Evolutionary conservation across 1,140 invertebrate species (phyloP), one percentile per base, ranked within the genome.

Genomic region (Drosophila lacteicornis): DNA sequence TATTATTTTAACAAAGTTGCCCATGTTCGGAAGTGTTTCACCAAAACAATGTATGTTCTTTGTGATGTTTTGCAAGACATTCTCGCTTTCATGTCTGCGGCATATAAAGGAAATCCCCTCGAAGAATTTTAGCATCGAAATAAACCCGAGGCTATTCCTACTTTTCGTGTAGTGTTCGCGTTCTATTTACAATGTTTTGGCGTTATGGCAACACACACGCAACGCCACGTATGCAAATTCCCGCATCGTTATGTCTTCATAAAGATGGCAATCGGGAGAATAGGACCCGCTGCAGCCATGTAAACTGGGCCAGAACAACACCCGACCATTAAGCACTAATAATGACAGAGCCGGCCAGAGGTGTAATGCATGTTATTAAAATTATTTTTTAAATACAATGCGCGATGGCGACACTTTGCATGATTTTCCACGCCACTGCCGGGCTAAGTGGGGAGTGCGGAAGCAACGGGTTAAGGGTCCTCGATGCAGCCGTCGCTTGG

Each of bases 241-340:
- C 59, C 30, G 67, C 75, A 78, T 73, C 80, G 84, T 85, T 88
- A 91, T 91, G 88, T 91, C 88, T 91, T 91, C 88, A 91, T 91
- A 91, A 91, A 91, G 81, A 80, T 87, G 73, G 77, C 85, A 87
- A 91, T 91, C 79, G 46, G 68, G 45, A 13, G 53, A 19, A 67
- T 68, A 67, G 79, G 75, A 81, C 62, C 57, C 43, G 70, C 69
- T 63, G 53, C 40, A 56, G 63, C 74, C 74, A 71, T 78, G 79
- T 88, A 84, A 88, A 88, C 84, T 88, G 84, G 84, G 84, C 80
- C 84, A 87, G 22, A 36, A 77, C 74, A 76, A 75, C 70, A 82
- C 83, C 60, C 60, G 75, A 38, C 63, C 73, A 78, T 83, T 75
- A 80, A 78, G 77, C 77, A 75, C 68, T 58, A 57, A 59, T 85